A percentile compares a stretch with the other conserved stretches of the same genome.
phyloP scores from a whole-genome alignment of 2,113 vertebrate species.

The Hippocampus zosterae region DNA sequence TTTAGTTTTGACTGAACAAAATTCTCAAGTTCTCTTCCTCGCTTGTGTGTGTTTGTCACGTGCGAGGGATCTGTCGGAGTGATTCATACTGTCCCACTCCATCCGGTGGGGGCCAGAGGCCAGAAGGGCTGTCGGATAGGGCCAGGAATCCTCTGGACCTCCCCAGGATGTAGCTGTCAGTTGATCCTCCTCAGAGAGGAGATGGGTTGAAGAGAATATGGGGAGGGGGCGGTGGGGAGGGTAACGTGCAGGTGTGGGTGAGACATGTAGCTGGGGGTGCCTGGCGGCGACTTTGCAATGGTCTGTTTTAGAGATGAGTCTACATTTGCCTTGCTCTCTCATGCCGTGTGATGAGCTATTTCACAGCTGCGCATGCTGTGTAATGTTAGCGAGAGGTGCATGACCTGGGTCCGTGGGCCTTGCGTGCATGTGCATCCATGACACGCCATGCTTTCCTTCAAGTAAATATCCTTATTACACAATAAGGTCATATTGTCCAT shows the following conservation, averaged over 20 bases:
- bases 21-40: not conserved
- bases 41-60: constrained; percentile 31
- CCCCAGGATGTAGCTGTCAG: constrained; percentile 73
- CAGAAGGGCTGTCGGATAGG: constrained; percentile 46
- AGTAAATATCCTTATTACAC: not conserved
- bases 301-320: constrained; percentile 57
- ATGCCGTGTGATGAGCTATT: constrained; percentile 25
- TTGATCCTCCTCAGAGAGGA: constrained; percentile 58
- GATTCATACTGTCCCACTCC: constrained; percentile 30
- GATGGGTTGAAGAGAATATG: constrained; percentile 26
- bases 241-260: constrained; percentile 55
- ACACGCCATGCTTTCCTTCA: not conserved
- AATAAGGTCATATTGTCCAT: not conserved
- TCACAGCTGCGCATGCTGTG: constrained; percentile 36
- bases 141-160: constrained; percentile 64
- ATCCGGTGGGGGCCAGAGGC: constrained; percentile 61
- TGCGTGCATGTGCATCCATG: not conserved
- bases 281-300: constrained; percentile 45
- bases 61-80: constrained; percentile 25
- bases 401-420: not conserved
- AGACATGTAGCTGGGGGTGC: constrained; percentile 29
- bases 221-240: constrained; percentile 5
- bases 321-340: constrained; percentile 8
- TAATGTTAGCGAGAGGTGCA: constrained; percentile 17
- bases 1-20: not conserved